phyloP scores from a whole-genome alignment of 2,113 vertebrate species.

The Rhynchopsitta pachyrhyncha region DNA sequence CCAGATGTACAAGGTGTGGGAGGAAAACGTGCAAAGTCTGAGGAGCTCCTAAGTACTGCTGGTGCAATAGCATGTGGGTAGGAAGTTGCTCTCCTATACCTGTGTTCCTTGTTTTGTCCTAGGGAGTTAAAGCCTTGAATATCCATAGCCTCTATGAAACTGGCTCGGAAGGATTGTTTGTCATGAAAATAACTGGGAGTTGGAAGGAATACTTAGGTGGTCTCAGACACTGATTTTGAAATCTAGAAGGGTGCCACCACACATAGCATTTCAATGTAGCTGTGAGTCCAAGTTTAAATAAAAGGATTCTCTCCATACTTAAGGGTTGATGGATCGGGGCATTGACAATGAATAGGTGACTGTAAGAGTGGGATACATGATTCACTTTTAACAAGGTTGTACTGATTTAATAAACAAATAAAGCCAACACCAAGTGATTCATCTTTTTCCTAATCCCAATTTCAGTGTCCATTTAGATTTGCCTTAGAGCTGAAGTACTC shows the following conservation, averaged over 20 bases:
- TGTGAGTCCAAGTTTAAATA: neutral
- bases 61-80: neutral
- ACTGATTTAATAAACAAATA: neutral
- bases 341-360: neutral
- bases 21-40: neutral
- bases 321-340: rapidly evolving
- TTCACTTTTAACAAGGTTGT: neutral
- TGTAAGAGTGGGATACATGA: neutral
- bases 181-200: neutral
- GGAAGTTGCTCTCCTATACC: neutral
- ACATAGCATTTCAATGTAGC: neutral
- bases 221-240: neutral
- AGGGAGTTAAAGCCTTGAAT: neutral
- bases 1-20: neutral
- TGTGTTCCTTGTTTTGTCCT: neutral
- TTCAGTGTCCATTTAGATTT: neutral
- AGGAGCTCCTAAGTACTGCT: neutral
- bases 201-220: neutral
- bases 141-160: neutral
- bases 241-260: neutral
- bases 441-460: neutral
- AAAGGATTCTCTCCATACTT: neutral
- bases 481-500: neutral
- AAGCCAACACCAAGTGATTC: neutral
- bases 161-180: neutral